These are phyloP conservation scores for Eupithecia vulgata DNA, from an alignment of 2,888 invertebrate species.

Conservation along the genomic window DNA sequence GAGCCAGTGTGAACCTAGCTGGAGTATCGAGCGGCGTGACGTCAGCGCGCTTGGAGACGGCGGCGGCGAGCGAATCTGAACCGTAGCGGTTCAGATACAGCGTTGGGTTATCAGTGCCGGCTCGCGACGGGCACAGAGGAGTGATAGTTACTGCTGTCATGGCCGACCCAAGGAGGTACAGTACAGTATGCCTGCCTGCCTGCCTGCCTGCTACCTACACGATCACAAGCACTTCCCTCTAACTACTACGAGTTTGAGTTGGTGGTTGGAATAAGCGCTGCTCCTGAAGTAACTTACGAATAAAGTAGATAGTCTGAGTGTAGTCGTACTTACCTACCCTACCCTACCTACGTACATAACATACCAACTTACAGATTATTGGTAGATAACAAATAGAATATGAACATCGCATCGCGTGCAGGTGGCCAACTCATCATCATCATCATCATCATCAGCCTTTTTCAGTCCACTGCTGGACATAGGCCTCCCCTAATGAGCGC, in stretches of 20 bases:
- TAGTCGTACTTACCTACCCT: too few relatives aligned
- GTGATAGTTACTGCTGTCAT: conserved; percentile 13
- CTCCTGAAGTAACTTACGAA: background rate
- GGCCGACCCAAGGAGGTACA: conserved; percentile 25
- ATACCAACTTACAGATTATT: too few relatives aligned
- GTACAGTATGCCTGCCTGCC: background rate
- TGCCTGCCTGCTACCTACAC: background rate
- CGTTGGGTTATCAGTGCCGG: background rate
- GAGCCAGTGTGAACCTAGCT: conserved; percentile 13
- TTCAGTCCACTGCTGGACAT: too few relatives aligned
- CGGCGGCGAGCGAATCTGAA: conserved; percentile 1
- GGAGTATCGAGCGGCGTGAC: conserved; percentile 15
- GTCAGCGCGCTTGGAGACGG: conserved; percentile 3
- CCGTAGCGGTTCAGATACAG: background rate
- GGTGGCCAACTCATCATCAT: too few relatives aligned
- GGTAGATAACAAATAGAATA: too few relatives aligned
- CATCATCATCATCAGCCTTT: too few relatives aligned
- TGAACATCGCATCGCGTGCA: too few relatives aligned
- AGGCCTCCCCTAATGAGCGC: too few relatives aligned
- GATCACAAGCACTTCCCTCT: background rate
- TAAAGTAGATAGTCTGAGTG: background rate
- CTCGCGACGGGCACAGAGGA: background rate
- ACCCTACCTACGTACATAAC: too few relatives aligned
- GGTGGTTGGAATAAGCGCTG: background rate
- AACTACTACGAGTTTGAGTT: background rate